Conservation (phyloP, 2,888 invertebrate genomes). For the Oithona nana region DNA sequence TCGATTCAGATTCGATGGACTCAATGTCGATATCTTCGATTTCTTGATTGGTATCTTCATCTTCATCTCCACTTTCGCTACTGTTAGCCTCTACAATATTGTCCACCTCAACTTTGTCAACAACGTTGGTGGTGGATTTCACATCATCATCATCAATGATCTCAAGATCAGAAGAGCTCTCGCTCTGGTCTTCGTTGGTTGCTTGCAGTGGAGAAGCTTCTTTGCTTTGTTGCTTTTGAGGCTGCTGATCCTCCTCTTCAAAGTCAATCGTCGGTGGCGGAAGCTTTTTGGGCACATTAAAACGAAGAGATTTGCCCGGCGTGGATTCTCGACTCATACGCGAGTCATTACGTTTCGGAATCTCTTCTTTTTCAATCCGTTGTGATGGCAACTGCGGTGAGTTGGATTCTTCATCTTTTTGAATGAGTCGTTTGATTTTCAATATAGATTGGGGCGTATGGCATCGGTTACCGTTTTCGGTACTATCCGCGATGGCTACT, state of each 20-base stretch:
- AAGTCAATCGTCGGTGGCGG: background rate
- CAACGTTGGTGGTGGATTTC: background rate
- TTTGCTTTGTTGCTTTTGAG: background rate
- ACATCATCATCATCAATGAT: background rate
- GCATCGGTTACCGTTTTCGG: background rate
- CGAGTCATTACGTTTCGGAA: background rate
- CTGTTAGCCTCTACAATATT: background rate
- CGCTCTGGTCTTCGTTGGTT: no score
- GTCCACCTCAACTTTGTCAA: background rate
- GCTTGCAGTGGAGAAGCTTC: no score
- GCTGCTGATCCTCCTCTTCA: background rate
- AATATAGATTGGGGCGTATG: conserved; percentile 14
- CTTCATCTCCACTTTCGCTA: background rate
- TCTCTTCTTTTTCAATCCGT: background rate
- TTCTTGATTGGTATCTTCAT: no score
- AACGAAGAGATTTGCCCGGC: conserved; percentile 1
- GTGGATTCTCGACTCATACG: background rate
- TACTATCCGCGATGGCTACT: no score
- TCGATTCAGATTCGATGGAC: no score
- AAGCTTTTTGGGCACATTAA: conserved; percentile 4
- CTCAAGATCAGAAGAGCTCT: no score
- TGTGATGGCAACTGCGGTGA: background rate
- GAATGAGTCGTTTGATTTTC: conserved; percentile 8
- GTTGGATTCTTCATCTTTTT: background rate
- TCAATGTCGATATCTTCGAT: no score